phyloP scores from a whole-genome alignment of 2,113 vertebrate genomes.

The Protobothrops mucrosquamatus region DNA sequence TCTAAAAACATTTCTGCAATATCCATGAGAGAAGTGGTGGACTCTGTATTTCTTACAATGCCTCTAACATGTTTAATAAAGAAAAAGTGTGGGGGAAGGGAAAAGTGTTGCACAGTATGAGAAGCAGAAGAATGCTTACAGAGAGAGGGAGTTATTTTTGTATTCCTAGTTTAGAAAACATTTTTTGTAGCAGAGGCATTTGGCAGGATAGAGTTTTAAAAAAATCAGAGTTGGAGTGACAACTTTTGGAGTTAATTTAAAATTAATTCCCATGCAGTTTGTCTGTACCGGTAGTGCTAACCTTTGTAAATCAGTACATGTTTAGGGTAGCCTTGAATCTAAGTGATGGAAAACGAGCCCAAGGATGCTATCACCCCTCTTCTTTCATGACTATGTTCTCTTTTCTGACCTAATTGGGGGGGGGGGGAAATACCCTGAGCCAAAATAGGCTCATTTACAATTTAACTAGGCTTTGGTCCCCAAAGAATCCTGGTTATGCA shows the following conservation, averaged over 20 bases:
- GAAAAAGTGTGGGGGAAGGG: background rate
- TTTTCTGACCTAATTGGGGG: background rate
- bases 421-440: too few relatives aligned
- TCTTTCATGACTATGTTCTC: background rate
- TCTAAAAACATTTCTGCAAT: background rate
- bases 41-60: background rate
- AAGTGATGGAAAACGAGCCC: background rate
- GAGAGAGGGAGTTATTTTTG: background rate
- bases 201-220: background rate
- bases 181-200: conserved; percentile 1
- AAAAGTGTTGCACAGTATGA: background rate
- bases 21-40: background rate
- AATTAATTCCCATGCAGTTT: background rate
- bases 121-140: conserved; percentile 6
- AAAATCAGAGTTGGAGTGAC: background rate
- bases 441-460: background rate
- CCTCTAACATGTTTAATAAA: background rate
- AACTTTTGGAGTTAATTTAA: background rate
- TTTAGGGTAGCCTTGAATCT: background rate
- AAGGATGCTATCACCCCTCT: background rate
- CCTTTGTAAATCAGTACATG: background rate
- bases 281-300: background rate
- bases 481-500: background rate
- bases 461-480: background rate
- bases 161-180: conserved; percentile 6